Evolutionary conservation across 1,140 invertebrate genomes (phyloP), one percentile per base, ranked within the genome.

Genomic region (Hylaeus volcanicus): DNA sequence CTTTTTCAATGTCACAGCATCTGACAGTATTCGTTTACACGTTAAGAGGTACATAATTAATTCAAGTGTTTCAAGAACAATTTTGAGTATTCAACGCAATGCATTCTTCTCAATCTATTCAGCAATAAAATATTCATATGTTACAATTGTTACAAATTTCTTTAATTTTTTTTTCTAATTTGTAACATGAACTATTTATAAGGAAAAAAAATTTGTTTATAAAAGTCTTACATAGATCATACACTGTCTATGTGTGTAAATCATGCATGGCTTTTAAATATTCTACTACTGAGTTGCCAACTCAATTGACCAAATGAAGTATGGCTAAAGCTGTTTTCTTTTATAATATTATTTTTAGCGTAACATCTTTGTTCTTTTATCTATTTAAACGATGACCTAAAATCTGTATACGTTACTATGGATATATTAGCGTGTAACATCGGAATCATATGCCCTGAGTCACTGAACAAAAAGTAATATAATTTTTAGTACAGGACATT

Each of bases 1-100:
- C 74, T 82, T 86, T 85, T 74, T 80, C 79, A 85, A 86, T 78
- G 26, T 55, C 79, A 80, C 26, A 80, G 56, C 64, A 80, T 75
- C 73, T 61, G 61, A 80, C 51, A 75, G 39, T 75, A 61, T 63
- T 80, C 8, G 41, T 74, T 68, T 80, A 80, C 58, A 75, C 26
- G 73, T 39, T 26, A 68, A 75, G 63, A 80, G 72, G 64, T 80
- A 80, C 64, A 41, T 12, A 68, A 61, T 66, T 26, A 37, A 66
- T 64, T 64, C 39, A 53, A 75, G 12, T 75, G 8, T 61, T 11
- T 53, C 48, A 15, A 51, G 37, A 53, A 72, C 58, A 72, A 51
- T 79, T 73, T 73, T 56, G 48, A 12, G 39, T 43, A 53, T 61
- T 71, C 8, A 2, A 63, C 5, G 51, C 15, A 64, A 64, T 63